Base-by-base conservation (phyloP, 1,140 invertebrate species). In the Triops longicaudatus region DNA sequence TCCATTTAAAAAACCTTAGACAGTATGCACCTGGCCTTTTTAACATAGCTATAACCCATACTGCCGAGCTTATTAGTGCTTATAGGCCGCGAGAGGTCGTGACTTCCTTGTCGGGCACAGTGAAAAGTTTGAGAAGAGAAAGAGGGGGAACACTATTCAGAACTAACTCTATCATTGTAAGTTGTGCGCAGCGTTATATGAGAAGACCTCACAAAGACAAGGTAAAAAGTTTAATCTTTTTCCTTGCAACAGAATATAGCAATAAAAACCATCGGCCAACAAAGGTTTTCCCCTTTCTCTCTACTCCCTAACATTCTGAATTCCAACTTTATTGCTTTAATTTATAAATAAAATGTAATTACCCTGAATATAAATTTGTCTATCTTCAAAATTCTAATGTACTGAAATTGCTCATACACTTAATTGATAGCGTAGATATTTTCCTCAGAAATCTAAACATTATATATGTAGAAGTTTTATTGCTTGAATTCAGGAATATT, bases 61-160 rank as follows among this genome's bases (percentile, higher is more conserved):
- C 50, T 22, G 50, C 50, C 50, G 50, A 63, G 50, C 50, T 63
- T 63, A 63, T 63, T 63, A 63, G 50, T 63, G 17, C 50, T 63
- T 63, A 63, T 63, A 63, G 50, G 50, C 50, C 6, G 22, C 17
- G 17, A 63, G 22, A 63, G 50, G 50, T 63, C 50, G 50, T 63
- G 50, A 63, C 50, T 63, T 63, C 50, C 50, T 63, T 63, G 50
- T 14, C 17, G 50, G 50, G 50, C 50, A 22, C 14, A 14, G 17
- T 63, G 50, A 63, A 63, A 63, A 63, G 50, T 14, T 17, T 63
- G 50, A 1, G 50, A 63, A 63, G 50, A 63, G 50, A 63, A 37
- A 37, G 31, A 37, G 31, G 31, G 31, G 31, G 50, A 63, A 63
- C 10, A 63, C 50, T 11, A 22, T 63, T 63, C 50, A n/a, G 50